These are phyloP conservation scores for Grantiella picta DNA, from an alignment of 2,113 vertebrate genomes.

Conservation along the genomic window DNA sequence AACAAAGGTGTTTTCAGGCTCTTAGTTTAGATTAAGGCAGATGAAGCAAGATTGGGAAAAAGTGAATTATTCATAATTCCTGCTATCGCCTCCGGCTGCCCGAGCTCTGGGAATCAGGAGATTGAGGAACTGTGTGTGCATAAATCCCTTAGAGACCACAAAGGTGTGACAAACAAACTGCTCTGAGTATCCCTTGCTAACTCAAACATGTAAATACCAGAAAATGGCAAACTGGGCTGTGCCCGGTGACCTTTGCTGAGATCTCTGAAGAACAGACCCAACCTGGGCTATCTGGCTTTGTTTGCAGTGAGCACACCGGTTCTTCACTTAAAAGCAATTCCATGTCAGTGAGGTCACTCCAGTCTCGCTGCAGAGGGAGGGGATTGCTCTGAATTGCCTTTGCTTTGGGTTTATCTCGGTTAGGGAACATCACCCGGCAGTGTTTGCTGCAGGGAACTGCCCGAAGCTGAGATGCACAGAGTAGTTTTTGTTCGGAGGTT, in stretches of 20 bases:
- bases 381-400: not conserved
- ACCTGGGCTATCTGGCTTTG: not conserved
- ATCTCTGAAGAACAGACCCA: not conserved
- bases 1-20: not conserved
- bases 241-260: not conserved
- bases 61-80: not conserved
- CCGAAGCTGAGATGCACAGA: not conserved
- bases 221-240: not conserved
- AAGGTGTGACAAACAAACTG: not conserved
- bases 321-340: not conserved
- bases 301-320: not conserved
- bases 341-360: not conserved
- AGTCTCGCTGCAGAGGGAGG: not conserved
- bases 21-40: not conserved
- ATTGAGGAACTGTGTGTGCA: not conserved
- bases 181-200: not conserved
- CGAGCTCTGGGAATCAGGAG: accelerated
- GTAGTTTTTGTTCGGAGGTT: not conserved
- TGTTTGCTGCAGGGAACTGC: not conserved
- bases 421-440: not conserved
- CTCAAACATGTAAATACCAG: not conserved
- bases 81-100: accelerated
- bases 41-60: not conserved
- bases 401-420: not conserved
- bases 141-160: not conserved